These are phyloP conservation scores for Tetraneura akinire DNA, from an alignment of 1,140 invertebrate genomes.

Conservation along the genomic window DNA sequence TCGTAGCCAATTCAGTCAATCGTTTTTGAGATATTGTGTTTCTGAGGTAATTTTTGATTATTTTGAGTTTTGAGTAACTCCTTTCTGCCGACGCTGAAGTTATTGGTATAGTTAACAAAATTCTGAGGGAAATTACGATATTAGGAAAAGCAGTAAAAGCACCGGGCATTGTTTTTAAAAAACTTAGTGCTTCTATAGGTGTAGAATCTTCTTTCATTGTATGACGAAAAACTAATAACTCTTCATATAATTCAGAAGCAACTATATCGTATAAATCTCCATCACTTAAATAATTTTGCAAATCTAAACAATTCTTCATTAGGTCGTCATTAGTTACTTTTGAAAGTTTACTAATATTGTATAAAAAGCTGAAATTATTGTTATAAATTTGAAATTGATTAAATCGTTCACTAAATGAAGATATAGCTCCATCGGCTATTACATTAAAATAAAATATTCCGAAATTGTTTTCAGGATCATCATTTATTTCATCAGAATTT, in stretches of 20 bases:
- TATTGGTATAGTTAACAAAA: constrained; percentile 2
- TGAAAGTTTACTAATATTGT: background rate
- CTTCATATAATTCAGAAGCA: constrained; percentile 13
- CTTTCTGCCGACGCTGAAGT: background rate
- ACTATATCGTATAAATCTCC: constrained; percentile 13
- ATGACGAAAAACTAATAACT: constrained; percentile 13
- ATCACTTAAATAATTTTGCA: background rate
- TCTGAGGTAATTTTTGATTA: background rate
- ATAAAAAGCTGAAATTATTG: background rate
- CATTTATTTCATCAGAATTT: background rate
- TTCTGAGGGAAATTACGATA: background rate
- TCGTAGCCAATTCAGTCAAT: constrained; percentile 20
- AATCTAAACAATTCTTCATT: constrained; percentile 1
- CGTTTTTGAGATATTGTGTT: constrained; percentile 5
- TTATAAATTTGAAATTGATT: constrained; percentile 13
- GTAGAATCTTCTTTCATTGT: constrained; percentile 14
- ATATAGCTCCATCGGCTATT: background rate
- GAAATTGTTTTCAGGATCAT: background rate
- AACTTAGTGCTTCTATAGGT: background rate
- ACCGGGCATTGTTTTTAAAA: background rate
- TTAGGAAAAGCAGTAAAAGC: background rate
- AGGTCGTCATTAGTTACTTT: constrained; percentile 1
- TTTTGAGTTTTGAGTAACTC: background rate
- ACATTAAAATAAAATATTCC: constrained; percentile 17
- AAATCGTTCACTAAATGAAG: constrained; percentile 7